Base-by-base conservation (phyloP, 2,888 invertebrate species). In the Bellardia pandia region DNA sequence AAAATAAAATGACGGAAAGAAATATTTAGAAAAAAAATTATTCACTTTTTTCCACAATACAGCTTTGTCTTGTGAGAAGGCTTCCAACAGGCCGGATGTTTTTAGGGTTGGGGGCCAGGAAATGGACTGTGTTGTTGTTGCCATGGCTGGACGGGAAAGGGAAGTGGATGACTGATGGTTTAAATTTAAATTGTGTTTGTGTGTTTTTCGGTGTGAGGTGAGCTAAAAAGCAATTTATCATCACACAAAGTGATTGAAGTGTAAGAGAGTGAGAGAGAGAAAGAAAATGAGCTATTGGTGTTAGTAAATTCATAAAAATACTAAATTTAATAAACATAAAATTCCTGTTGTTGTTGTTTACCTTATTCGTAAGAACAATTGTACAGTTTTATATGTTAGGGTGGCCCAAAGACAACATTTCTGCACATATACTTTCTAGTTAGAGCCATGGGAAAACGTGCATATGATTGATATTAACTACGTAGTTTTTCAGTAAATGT, bases 11-110 rank as follows among this genome's bases (percentile, higher is more conserved):
- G 42, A 58, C 60, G 45, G 51, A 56, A 86, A 71, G 58, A 77
- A 76, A 80, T 53, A 42, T 71, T 42, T 14, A 77, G 23, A 23
- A 79, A 69, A 56, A 33, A 48, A 37, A 14, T 13, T 9, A 58
- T 30, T 58, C 13, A 30, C 30, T 68, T 30, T 76, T 80, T 48
- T 58, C 56, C 23, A 51, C 66, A 71, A 85, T 66, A 80, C 71
- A 40, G 75, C 37, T 86, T 75, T 86, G 72, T 86, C 69, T 86
- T 76, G 77, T 74, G 40, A 66, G 48, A 60, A 77, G 45, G 58
- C 14, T 81, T 80, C 76, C 51, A 81, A 77, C 76, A 86, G 85
- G 60, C 81, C 85, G 72, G 81, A 86, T 66, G 72, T 45, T 8
- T 9, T 2, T 23, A 60, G 14, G 9, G 16, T 16, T 51, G 40